A percentile compares a stretch with the other conserved stretches of the same genome.
Evolutionary conservation across 2,888 invertebrate genomes (phyloP).

Genomic region (Lasioglossum villosulum): DNA sequence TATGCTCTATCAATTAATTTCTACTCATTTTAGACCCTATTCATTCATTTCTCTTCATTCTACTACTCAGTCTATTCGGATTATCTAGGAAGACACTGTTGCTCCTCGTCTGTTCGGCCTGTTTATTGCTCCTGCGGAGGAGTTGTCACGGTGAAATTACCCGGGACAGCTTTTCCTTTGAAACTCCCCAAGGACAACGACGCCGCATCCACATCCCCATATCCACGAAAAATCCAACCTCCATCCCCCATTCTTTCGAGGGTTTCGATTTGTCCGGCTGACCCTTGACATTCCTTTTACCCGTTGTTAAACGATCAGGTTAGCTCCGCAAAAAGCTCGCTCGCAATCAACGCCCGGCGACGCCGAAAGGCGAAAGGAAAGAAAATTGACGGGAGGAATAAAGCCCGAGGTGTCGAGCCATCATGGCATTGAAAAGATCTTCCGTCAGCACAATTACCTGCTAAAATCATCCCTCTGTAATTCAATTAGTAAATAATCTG

Average conservation of each 20-base stretch:
- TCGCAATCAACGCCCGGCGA: slow-evolving; percentile 74
- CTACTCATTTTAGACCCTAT: too few relatives aligned
- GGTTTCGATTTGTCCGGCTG: slow-evolving; percentile 12
- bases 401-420: not conserved
- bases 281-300: slow-evolving; percentile 47
- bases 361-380: slow-evolving; percentile 33
- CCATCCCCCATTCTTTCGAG: slow-evolving; percentile 1
- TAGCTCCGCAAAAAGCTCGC: slow-evolving; percentile 72
- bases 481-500: too few relatives aligned
- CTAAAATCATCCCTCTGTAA: not conserved
- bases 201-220: slow-evolving; percentile 23
- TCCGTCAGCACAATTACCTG: not conserved
- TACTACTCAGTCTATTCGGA: too few relatives aligned
- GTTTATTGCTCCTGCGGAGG: not conserved
- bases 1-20: too few relatives aligned
- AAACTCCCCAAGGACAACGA: slow-evolving; percentile 45
- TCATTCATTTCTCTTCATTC: too few relatives aligned
- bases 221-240: slow-evolving; percentile 6
- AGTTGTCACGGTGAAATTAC: slow-evolving; percentile 58
- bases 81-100: too few relatives aligned
- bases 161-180: slow-evolving; percentile 52
- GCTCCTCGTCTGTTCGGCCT: slow-evolving; percentile 18
- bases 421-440: not conserved
- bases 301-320: slow-evolving; percentile 73
- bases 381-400: not conserved